Percentiles rank a stretch among this genome's conserved stretches.
Evolutionary conservation across 1,140 invertebrate genomes (phyloP).

Genomic region (Papilio helenus): DNA sequence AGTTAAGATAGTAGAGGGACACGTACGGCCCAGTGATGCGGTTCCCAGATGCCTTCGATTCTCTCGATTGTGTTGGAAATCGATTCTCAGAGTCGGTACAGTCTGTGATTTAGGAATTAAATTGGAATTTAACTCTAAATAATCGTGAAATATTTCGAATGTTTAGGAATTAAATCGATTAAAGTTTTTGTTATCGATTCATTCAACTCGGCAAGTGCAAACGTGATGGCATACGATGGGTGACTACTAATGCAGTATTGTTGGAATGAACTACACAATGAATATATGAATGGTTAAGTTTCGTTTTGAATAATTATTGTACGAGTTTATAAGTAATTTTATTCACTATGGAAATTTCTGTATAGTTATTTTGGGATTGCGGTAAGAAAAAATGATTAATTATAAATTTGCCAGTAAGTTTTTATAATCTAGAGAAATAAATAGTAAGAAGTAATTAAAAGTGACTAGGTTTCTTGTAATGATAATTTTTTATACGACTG

Average conservation of each 20-base stretch:
- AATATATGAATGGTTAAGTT: conserved; percentile 32
- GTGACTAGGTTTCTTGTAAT: neutral
- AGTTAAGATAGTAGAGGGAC: conserved; percentile 21
- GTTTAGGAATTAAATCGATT: neutral
- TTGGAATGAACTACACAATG: neutral
- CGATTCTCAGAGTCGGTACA: neutral
- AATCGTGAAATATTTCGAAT: neutral
- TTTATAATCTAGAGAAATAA: neutral
- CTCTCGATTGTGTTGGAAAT: conserved; percentile 17
- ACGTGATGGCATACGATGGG: neutral
- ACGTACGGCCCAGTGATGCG: conserved; percentile 24
- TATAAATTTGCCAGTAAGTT: neutral
- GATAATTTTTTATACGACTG: neutral
- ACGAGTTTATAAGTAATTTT: neutral
- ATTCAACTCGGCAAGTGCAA: neutral
- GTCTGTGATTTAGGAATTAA: neutral
- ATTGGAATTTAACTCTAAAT: neutral
- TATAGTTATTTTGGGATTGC: neutral
- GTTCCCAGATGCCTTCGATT: conserved; percentile 6
- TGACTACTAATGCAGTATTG: conserved; percentile 23
- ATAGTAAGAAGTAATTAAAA: neutral
- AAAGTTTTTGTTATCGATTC: neutral
- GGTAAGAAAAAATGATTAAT: neutral
- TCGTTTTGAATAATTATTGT: neutral
- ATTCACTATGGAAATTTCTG: neutral